Base-by-base conservation (phyloP, 2,797 vertebrate species). In the Parotocinclus haroldoi region DNA sequence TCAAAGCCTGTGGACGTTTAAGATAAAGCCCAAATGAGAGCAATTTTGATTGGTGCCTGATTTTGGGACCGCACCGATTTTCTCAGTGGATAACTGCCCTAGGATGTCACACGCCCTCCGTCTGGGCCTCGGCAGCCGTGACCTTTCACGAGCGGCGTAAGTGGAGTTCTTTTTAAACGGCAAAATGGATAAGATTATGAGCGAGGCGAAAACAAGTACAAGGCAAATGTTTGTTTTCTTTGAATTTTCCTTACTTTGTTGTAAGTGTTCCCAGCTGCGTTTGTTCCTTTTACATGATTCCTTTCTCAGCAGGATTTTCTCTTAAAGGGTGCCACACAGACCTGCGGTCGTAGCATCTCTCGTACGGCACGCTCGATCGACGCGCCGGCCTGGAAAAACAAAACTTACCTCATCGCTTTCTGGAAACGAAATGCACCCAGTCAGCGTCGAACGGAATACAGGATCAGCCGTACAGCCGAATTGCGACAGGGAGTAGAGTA, bases 221-320 rank as follows among this genome's bases (percentile, higher is more conserved):
- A 83, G 72, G 82, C 75, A 82, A 75, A 85, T 49, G 39, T 72
- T 81, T 81, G 68, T 78, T 83, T 79, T 76, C 63, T 27, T 27
- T 81, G 76, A 82, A 79, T 58, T 62, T 78, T 78, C 62, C 76
- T 58, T 76, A 72, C 77, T 80, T 82, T 78, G 72, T 58, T 84
- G 68, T 83, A 87, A 87, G 78, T 81, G 79, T 69, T 88, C 58
- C 82, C 86, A 87, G 84, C 80, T 86, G 85, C 40, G 72, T 69
- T 76, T 60, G 74, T 58, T 50, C 73, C 27, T 76, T 76, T 76
- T 77, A 82, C 65, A 54, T 76, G 72, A 76, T 57, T 65, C 78
- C 69, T 78, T 79, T 82, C 82, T 74, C 83, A 53, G 82, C 72
- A 2, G 78, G 83, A 73, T 78, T 80, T 75, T 69, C 72, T 77